Conservation (phyloP, 1,140 invertebrate species). For the Diuraphis noxia region DNA sequence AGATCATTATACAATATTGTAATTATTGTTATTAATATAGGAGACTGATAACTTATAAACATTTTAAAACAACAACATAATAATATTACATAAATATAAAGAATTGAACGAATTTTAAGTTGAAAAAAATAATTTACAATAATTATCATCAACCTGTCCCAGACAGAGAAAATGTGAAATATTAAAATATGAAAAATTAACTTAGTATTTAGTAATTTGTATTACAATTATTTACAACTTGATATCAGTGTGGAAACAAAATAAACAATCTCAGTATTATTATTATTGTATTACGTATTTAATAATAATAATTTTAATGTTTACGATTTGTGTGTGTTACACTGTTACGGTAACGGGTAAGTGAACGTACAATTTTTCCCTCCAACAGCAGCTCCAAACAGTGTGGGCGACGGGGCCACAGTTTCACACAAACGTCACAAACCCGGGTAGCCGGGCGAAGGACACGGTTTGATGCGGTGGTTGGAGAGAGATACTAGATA, state of each 20-base stretch:
- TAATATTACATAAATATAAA: too few species aligned
- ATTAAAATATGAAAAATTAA: neutral
- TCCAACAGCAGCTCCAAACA: neutral
- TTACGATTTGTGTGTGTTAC: neutral
- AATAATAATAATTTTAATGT: neutral
- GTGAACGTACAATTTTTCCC: neutral
- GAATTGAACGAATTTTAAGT: neutral
- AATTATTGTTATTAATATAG: neutral
- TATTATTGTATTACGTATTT: neutral
- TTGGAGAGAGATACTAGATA: neutral
- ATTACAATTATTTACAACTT: neutral
- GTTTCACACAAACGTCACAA: too few species aligned
- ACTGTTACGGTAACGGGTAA: neutral
- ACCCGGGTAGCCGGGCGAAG: neutral
- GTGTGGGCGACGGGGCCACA: neutral
- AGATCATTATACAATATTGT: neutral
- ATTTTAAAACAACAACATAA: too few species aligned
- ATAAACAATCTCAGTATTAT: neutral
- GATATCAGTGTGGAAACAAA: neutral
- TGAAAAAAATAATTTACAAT: neutral
- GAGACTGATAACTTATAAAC: neutral
- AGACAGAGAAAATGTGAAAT: neutral
- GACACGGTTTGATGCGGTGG: neutral
- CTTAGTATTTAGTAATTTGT: neutral
- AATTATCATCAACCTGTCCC: neutral